phyloP scores from a whole-genome alignment of 2,797 vertebrate genomes.

The Hipposideros larvatus region DNA sequence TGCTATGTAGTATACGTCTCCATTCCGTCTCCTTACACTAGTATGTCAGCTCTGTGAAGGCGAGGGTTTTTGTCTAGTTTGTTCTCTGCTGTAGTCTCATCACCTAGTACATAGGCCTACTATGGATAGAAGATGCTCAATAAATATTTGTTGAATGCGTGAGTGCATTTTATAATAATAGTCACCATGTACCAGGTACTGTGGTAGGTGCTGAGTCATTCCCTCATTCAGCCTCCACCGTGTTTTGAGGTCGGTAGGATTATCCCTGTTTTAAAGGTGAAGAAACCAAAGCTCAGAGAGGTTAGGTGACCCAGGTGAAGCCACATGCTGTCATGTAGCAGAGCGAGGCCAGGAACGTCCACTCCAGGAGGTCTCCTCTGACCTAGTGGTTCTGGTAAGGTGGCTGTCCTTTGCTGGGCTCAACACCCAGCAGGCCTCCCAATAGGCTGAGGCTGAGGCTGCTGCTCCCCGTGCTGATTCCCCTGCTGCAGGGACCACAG shows the following conservation, averaged over 20 bases:
- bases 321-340: background rate
- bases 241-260: background rate
- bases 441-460: background rate
- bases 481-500: background rate
- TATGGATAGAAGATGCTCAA: background rate
- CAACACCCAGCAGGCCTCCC: background rate
- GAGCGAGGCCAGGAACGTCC: background rate
- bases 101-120: background rate
- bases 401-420: background rate
- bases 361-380: background rate
- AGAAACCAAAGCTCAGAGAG: slow-evolving; percentile 15
- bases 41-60: background rate
- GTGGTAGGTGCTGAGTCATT: background rate
- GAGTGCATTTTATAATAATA: background rate
- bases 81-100: slow-evolving; percentile 4
- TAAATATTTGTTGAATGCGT: background rate
- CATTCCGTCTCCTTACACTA: background rate
- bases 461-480: background rate
- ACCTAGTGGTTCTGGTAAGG: background rate
- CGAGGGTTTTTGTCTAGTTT: background rate
- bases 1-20: background rate
- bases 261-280: slow-evolving; percentile 10
- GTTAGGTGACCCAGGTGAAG: background rate
- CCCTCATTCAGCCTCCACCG: background rate
- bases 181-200: background rate